These are phyloP conservation scores for Sternotherus odoratus DNA, from an alignment of 2,797 vertebrate genomes.

Conservation along the genomic window DNA sequence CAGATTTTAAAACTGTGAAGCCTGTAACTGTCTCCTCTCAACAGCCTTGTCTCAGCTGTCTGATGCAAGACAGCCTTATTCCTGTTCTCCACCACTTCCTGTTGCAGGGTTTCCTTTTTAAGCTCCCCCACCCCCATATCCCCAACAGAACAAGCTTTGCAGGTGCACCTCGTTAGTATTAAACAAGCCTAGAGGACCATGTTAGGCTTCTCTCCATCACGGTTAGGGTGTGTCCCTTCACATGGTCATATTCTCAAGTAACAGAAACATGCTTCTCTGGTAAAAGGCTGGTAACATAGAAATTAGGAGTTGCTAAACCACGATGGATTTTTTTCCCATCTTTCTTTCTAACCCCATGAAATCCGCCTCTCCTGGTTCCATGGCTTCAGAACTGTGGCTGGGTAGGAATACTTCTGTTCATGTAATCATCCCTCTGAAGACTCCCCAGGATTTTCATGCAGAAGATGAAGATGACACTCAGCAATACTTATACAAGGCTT, in stretches of 20 bases:
- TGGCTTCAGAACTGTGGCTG: neutral
- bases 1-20: neutral
- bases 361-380: neutral
- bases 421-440: neutral
- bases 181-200: neutral
- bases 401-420: neutral
- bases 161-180: neutral
- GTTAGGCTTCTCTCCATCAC: neutral
- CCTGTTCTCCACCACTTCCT: neutral
- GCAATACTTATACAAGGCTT: neutral
- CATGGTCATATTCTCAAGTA: neutral
- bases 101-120: neutral
- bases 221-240: neutral
- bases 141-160: neutral
- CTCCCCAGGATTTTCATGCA: neutral
- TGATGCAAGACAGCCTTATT: neutral
- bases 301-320: neutral
- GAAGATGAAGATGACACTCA: neutral
- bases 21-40: neutral
- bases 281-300: neutral
- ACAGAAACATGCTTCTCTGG: accelerated
- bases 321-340: neutral
- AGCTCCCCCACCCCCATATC: neutral
- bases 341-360: neutral
- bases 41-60: too few species aligned